Evolutionary conservation across 2,888 invertebrate genomes (phyloP).

Genomic region (Parnassius smintheus): DNA sequence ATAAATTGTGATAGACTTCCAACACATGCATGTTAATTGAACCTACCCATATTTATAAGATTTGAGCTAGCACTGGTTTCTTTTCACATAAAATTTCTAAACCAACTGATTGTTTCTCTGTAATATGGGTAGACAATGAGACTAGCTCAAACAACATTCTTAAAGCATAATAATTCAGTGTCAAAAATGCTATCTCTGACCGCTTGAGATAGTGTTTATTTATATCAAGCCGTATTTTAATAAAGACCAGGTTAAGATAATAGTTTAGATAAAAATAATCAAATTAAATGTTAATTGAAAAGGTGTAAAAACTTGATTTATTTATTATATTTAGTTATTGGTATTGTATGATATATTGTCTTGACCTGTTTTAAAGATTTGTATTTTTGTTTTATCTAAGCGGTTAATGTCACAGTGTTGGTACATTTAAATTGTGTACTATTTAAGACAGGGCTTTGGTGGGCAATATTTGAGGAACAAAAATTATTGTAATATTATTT

Average conservation of each 20-base stretch:
- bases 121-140: slow-evolving; percentile 61
- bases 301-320: slow-evolving; percentile 16
- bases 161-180: slow-evolving; percentile 45
- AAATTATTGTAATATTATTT: slow-evolving; percentile 49
- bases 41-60: slow-evolving; percentile 53
- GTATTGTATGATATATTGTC: slow-evolving; percentile 27
- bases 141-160: slow-evolving; percentile 60
- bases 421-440: slow-evolving; percentile 8
- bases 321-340: slow-evolving; percentile 14
- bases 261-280: slow-evolving; percentile 35
- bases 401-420: slow-evolving; percentile 50
- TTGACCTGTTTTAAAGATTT: slow-evolving; percentile 34
- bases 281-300: slow-evolving; percentile 25
- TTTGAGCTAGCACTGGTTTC: slow-evolving; percentile 72
- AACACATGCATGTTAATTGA: slow-evolving; percentile 46
- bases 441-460: slow-evolving; percentile 34
- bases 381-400: slow-evolving; percentile 39
- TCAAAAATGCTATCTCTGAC: slow-evolving; percentile 60
- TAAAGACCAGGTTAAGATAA: slow-evolving; percentile 43
- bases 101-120: slow-evolving; percentile 40
- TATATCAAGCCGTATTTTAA: slow-evolving; percentile 54
- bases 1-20: slow-evolving; percentile 79
- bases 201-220: slow-evolving; percentile 65
- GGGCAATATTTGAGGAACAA: slow-evolving; percentile 39
- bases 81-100: slow-evolving; percentile 40